A percentile compares a stretch with the other conserved stretches of the same genome.
phyloP scores from a whole-genome alignment of 2,797 vertebrate genomes.

The Mormyrus hasselquistii region DNA sequence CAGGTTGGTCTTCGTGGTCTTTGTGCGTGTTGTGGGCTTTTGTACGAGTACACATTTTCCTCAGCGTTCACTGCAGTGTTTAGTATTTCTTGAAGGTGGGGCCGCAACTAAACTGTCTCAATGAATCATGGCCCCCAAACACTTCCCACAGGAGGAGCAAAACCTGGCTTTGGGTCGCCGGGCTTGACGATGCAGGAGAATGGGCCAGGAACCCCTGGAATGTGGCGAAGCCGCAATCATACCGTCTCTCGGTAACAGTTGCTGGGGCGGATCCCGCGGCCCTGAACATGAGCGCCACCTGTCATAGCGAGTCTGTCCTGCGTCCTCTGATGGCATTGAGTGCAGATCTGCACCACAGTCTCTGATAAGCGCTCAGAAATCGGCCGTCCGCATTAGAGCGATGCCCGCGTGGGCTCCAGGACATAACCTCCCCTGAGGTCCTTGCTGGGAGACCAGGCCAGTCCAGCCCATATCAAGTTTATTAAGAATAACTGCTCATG shows the following conservation, averaged over 20 bases:
- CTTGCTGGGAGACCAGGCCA: not conserved
- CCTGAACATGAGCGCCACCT: not conserved
- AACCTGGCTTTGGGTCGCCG: not conserved
- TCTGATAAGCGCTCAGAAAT: not conserved
- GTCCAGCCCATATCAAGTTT: conserved; percentile 36
- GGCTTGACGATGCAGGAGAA: not conserved
- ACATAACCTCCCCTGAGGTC: not conserved
- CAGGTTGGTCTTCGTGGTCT: not conserved
- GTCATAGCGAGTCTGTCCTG: not conserved
- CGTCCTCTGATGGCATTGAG: not conserved
- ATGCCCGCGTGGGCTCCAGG: not conserved
- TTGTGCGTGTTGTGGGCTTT: not conserved
- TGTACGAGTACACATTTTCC: not conserved
- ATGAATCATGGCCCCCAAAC: not conserved
- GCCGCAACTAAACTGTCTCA: not conserved
- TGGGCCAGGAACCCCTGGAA: not conserved
- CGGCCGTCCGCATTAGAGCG: not conserved
- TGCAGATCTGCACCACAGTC: not conserved
- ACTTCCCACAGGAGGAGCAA: not conserved
- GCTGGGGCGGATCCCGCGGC: not conserved
- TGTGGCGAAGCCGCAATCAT: not conserved
- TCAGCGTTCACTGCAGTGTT: not conserved
- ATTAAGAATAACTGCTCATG: conserved; percentile 54
- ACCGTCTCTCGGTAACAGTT: not conserved
- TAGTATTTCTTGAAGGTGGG: not conserved